phyloP scores from a whole-genome alignment of 2,888 invertebrate species.

The Thymelicus acteon region DNA sequence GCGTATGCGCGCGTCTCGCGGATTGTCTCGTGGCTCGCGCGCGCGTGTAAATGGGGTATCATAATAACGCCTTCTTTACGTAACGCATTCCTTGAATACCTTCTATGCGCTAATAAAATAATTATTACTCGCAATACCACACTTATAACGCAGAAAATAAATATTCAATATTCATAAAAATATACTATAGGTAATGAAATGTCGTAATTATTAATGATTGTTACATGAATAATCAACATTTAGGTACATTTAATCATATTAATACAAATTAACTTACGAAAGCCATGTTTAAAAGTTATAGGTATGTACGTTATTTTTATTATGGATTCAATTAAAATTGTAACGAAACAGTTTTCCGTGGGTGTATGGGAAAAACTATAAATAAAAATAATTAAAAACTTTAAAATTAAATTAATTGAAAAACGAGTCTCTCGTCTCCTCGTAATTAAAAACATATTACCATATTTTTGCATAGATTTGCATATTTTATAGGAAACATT shows the following conservation, averaged over 20 bases:
- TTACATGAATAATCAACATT: not conserved
- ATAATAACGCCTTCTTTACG: slow-evolving; percentile 18
- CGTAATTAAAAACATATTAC: too few relatives aligned
- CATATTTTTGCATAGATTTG: too few relatives aligned
- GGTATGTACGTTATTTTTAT: too few relatives aligned
- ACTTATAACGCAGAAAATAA: slow-evolving; percentile 3
- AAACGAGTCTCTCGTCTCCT: too few relatives aligned
- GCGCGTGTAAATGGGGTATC: too few relatives aligned
- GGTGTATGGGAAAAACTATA: too few relatives aligned
- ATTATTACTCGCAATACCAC: slow-evolving; percentile 1
- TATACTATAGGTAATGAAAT: not conserved
- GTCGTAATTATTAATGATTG: slow-evolving; percentile 4
- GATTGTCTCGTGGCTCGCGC: too few relatives aligned
- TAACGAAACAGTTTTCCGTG: not conserved
- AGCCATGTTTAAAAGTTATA: not conserved
- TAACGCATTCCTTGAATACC: slow-evolving; percentile 23
- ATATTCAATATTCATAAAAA: slow-evolving; percentile 7
- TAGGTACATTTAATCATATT: not conserved
- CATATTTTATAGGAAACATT: too few relatives aligned
- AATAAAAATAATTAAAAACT: too few relatives aligned
- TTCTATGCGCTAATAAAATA: slow-evolving; percentile 9
- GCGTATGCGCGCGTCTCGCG: too few relatives aligned
- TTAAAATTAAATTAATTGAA: too few relatives aligned
- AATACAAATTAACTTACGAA: slow-evolving; percentile 6
- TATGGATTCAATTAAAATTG: not conserved